phyloP scores from a whole-genome alignment of 64 coral and sea anemone genomes.

The Montipora foliosa region DNA sequence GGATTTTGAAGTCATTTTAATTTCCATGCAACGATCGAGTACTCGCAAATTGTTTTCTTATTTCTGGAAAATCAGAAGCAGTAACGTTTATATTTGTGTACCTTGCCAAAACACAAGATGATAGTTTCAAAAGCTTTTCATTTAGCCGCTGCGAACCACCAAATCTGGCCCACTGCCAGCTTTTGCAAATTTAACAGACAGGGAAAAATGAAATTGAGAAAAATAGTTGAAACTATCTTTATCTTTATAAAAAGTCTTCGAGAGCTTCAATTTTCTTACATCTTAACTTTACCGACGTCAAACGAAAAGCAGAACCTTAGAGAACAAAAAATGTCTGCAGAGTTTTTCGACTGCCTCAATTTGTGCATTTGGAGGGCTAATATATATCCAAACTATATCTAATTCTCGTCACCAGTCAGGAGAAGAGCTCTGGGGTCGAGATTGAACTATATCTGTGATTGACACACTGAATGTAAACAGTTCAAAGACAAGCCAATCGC shows the following conservation, averaged over 20 bases:
- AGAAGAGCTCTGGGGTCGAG: too few relatives aligned
- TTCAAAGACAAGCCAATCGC: too few relatives aligned
- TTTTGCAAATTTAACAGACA: slow-evolving; percentile 8
- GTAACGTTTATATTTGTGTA: neutral
- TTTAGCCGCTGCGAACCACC: neutral
- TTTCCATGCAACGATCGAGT: neutral
- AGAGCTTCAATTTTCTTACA: neutral
- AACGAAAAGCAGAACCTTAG: neutral
- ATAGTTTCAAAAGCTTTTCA: neutral
- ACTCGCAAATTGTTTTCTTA: neutral
- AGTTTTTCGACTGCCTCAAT: too few relatives aligned
- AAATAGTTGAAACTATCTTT: slow-evolving; percentile 9
- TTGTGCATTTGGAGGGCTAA: too few relatives aligned
- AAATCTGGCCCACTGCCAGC: slow-evolving; percentile 3
- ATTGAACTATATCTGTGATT: too few relatives aligned
- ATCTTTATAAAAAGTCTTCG: neutral
- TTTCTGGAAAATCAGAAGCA: neutral
- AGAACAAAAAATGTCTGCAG: neutral
- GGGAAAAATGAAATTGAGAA: neutral
- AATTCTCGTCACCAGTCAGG: too few relatives aligned
- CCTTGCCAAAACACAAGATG: neutral
- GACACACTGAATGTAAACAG: too few relatives aligned
- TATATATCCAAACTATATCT: too few relatives aligned
- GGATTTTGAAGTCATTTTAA: neutral
- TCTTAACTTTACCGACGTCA: slow-evolving; percentile 13